Evolutionary conservation across 1,140 invertebrate genomes (phyloP).

Genomic region (Trichonephila inaurata): DNA sequence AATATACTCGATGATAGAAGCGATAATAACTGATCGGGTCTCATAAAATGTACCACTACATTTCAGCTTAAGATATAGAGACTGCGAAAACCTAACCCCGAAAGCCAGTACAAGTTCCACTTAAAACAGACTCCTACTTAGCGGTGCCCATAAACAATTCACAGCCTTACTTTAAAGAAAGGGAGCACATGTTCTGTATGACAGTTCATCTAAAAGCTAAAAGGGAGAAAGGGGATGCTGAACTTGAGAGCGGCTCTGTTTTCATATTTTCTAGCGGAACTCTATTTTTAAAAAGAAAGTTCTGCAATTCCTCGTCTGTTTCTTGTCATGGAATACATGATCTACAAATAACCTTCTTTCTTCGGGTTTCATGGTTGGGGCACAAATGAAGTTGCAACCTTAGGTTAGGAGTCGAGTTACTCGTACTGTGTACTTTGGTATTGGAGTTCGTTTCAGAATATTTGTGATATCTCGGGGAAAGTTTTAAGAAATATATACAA

Average conservation of each 20-base stretch:
- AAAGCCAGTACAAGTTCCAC: not conserved
- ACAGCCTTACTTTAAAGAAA: not conserved
- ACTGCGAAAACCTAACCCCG: not conserved
- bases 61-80: not conserved
- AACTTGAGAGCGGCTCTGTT: not conserved
- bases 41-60: not conserved
- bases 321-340: slow-evolving; percentile 20
- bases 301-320: not conserved
- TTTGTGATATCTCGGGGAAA: not conserved
- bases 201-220: slow-evolving; percentile 15
- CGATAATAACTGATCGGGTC: slow-evolving; percentile 1
- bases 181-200: slow-evolving; percentile 2
- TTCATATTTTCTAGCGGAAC: slow-evolving; percentile 1
- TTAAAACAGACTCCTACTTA: not conserved
- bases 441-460: not conserved
- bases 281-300: slow-evolving; percentile 4
- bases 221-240: not conserved
- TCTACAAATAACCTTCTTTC: slow-evolving; percentile 13
- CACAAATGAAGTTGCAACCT: not conserved
- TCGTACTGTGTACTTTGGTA: not conserved
- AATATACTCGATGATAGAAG: not conserved
- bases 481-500: not conserved
- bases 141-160: slow-evolving; percentile 16
- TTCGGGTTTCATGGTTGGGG: not conserved
- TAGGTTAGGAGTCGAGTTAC: not conserved